Base-by-base conservation (phyloP, 2,888 invertebrate species). In the Eristalinus sepulchralis region DNA sequence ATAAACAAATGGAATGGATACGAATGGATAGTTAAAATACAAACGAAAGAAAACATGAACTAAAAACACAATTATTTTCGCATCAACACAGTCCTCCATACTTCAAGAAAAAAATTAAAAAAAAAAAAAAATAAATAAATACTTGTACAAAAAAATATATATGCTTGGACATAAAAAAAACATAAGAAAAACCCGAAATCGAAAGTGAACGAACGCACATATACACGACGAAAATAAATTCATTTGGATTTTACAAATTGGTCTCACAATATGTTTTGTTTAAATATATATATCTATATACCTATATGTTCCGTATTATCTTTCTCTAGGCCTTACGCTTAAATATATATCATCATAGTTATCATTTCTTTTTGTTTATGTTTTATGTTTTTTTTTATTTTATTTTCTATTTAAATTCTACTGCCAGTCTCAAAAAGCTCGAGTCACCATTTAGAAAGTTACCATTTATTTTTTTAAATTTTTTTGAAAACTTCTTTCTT, bases 351-450 rank as follows among this genome's bases (percentile, higher is more conserved):
- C 57, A 76, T 68, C 77, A 67, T 86, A 86, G 82, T 82, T 86
- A 78, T 78, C 72, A 24, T 66, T 66, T 66, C 24, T 78, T 63
- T 62, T 68, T n/a, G n/a, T n/a, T 53, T 67, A 68, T 81, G 76
- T 62, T 85, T 83, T 79, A 81, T n/a, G n/a, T 84, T 82, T 81
- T 73, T 76, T 86, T 73, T 66, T 85, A 77, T 63, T 82, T 88
- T 88, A 88, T 88, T 88, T 87, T 88, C 88, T 87, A 88, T 90
- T 91, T 92, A 91, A 92, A 91, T 92, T 91, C 92, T 92, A 92
- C 90, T 86, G 92, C 92, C 93, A 92, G 92, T 92, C 92, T 93
- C 93, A 92, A 92, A 92, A 93, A 93, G 92, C 93, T 93, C 92
- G 92, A 92, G 92, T 92, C 84, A 88, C 83, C 83, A 81, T 73